Evolutionary conservation across 2,113 vertebrate species (phyloP).

Genomic region (Rana temporaria): DNA sequence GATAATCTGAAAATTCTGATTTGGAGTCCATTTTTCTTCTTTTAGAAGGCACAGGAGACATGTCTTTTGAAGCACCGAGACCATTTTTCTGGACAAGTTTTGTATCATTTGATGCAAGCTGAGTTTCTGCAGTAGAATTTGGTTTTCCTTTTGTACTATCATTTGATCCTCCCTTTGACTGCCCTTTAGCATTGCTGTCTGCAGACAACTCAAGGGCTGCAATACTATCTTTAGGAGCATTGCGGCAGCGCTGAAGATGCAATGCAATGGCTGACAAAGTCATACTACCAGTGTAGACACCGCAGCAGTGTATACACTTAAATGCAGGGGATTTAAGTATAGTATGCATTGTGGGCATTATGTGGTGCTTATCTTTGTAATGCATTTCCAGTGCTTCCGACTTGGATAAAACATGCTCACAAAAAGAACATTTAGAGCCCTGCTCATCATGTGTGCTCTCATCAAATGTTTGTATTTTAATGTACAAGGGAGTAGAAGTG

Average conservation of each 20-base stretch:
- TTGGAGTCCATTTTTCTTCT: slow-evolving; percentile 74
- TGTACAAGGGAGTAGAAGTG: slow-evolving; percentile 79
- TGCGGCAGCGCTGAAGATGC: slow-evolving; percentile 88
- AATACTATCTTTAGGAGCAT: slow-evolving; percentile 84
- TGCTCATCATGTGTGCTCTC: slow-evolving; percentile 61
- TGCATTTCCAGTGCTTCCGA: slow-evolving; percentile 83
- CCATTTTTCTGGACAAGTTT: slow-evolving; percentile 59
- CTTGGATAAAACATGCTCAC: slow-evolving; percentile 79
- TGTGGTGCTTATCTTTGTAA: slow-evolving; percentile 89
- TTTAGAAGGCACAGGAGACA: slow-evolving; percentile 70
- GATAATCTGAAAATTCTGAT: slow-evolving; percentile 60
- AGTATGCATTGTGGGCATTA: slow-evolving; percentile 91
- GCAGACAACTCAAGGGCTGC: slow-evolving; percentile 65
- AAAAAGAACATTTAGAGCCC: slow-evolving; percentile 86
- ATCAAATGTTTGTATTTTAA: slow-evolving; percentile 83
- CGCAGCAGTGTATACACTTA: slow-evolving; percentile 96
- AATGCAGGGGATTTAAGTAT: slow-evolving; percentile 91
- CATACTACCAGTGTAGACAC: slow-evolving; percentile 94
- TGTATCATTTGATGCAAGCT: slow-evolving; percentile 62
- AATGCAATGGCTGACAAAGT: slow-evolving; percentile 90
- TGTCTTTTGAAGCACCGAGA: slow-evolving; percentile 17
- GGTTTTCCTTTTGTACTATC: slow-evolving; percentile 71
- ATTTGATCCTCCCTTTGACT: slow-evolving; percentile 66
- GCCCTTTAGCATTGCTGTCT: slow-evolving; percentile 60
- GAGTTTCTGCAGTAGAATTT: slow-evolving; percentile 58